phyloP scores from a whole-genome alignment of 2,888 invertebrate species.

The Tridacna gigas region DNA sequence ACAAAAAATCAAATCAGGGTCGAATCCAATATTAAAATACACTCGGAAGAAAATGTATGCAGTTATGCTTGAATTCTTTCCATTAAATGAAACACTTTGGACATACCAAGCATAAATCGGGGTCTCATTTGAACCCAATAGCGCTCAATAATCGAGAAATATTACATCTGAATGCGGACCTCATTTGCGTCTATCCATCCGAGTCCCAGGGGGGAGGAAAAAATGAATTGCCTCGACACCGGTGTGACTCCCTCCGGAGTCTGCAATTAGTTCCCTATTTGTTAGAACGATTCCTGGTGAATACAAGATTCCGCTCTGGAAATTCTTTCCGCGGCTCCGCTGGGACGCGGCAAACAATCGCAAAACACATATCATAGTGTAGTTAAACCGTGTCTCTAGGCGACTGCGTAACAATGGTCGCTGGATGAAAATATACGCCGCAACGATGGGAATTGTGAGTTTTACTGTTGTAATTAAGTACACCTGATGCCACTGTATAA shows the following conservation, averaged over 20 bases:
- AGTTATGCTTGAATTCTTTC: conserved; percentile 4
- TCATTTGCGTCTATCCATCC: conserved; percentile 64
- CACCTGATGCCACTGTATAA: too few relatives aligned
- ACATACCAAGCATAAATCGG: conserved; percentile 7
- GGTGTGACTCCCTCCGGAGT: conserved; percentile 56
- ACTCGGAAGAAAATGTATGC: neutral
- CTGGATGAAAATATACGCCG: too few relatives aligned
- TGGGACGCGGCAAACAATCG: conserved; percentile 14
- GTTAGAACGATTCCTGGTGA: conserved; percentile 56
- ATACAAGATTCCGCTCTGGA: conserved; percentile 60
- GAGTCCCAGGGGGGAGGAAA: conserved; percentile 50
- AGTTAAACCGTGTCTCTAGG: conserved; percentile 14
- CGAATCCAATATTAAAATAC: neutral
- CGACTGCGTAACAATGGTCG: neutral
- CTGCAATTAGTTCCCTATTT: conserved; percentile 67
- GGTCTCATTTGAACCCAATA: conserved; percentile 60
- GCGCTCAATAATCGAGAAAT: conserved; percentile 65
- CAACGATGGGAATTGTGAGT: too few relatives aligned
- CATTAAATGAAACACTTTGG: conserved; percentile 6
- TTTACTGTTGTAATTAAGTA: too few relatives aligned
- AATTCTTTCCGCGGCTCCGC: conserved; percentile 19
- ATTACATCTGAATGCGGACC: conserved; percentile 68
- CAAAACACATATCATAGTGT: conserved; percentile 25
- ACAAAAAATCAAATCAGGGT: neutral
- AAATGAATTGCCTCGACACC: conserved; percentile 66